Evolutionary conservation across 2,797 vertebrate genomes (phyloP).

Genomic region (Coregonus sp.): DNA sequence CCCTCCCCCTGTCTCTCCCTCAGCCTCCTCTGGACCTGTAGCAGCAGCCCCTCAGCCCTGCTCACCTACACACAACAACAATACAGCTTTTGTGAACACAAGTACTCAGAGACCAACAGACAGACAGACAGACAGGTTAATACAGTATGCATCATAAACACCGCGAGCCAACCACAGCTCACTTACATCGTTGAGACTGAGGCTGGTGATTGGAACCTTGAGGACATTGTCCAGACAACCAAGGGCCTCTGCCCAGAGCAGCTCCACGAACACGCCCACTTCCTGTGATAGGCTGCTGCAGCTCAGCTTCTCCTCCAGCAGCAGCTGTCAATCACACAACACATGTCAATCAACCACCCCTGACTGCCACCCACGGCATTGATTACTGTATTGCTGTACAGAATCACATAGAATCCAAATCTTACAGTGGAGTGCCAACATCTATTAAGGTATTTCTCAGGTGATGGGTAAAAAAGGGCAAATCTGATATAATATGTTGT

Average conservation of each 20-base stretch:
- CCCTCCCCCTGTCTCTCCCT: slow-evolving; percentile 50
- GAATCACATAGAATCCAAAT: not conserved
- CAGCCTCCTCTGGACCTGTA: slow-evolving; percentile 71
- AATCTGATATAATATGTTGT: not conserved
- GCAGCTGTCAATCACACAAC: slow-evolving; percentile 65
- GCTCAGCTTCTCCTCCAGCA: slow-evolving; percentile 78
- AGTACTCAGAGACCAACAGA: not conserved
- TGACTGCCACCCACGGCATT: not conserved
- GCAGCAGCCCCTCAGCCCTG: slow-evolving; percentile 82
- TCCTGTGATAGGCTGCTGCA: slow-evolving; percentile 16
- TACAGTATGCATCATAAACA: slow-evolving; percentile 50
- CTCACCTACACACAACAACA: slow-evolving; percentile 69
- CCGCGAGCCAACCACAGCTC: slow-evolving; percentile 64
- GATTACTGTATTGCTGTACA: not conserved
- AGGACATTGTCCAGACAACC: slow-evolving; percentile 1
- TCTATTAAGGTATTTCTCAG: not conserved
- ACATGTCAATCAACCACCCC: slow-evolving; percentile 1
- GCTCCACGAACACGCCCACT: not conserved
- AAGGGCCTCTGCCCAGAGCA: not conserved
- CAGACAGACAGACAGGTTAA: not conserved
- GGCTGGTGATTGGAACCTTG: slow-evolving; percentile 8
- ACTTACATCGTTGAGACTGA: slow-evolving; percentile 6
- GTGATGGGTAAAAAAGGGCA: not conserved
- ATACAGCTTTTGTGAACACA: not conserved
- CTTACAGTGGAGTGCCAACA: not conserved